Percentiles rank a stretch among this genome's conserved stretches.
Conservation (phyloP, 2,113 vertebrate genomes). For the Hyperopisus bebe region DNA sequence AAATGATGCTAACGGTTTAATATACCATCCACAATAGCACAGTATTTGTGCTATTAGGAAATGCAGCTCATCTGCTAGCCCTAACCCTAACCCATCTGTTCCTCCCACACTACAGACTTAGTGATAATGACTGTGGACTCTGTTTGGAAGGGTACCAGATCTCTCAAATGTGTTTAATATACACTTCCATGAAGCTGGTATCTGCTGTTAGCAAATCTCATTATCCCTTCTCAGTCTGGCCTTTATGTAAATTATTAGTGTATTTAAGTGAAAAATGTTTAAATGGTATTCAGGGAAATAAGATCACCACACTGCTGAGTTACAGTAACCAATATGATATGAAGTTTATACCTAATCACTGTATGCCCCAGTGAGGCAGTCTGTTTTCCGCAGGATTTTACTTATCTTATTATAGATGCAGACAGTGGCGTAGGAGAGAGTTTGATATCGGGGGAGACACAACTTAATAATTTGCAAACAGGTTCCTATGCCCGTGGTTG, state of each 20-base stretch:
- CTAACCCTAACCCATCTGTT: background rate
- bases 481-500: background rate
- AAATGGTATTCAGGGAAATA: background rate
- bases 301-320: background rate
- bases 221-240: background rate
- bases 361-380: background rate
- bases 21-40: background rate
- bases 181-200: background rate
- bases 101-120: background rate
- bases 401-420: background rate
- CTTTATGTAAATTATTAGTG: background rate
- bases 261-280: background rate
- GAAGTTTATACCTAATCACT: background rate
- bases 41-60: background rate
- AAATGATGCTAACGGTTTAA: background rate
- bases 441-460: background rate
- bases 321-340: background rate
- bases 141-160: background rate
- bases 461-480: background rate
- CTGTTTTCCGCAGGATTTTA: background rate
- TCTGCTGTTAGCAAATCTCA: background rate
- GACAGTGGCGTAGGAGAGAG: background rate
- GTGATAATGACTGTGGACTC: background rate
- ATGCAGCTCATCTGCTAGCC: background rate
- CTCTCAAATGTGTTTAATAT: background rate